These are phyloP conservation scores for Papilio gigon DNA, from an alignment of 2,888 invertebrate genomes.

Conservation along the genomic window DNA sequence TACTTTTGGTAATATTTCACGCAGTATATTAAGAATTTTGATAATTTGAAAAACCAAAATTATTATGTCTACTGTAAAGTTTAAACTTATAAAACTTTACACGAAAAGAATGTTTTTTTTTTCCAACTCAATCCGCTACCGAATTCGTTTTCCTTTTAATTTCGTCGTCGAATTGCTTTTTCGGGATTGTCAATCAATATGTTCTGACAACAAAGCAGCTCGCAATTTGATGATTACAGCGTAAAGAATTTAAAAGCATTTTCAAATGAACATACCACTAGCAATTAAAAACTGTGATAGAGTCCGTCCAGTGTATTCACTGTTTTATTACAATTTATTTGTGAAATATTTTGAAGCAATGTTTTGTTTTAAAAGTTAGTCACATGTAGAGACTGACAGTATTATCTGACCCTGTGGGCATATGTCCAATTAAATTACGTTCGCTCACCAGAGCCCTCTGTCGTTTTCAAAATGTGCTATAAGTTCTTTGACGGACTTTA, in stretches of 20 bases:
- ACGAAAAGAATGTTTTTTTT: conserved; percentile 14
- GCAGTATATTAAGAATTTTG: not conserved
- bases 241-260: conserved; percentile 6
- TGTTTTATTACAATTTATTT: not conserved
- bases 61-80: not conserved
- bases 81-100: not conserved
- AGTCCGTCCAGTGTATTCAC: not conserved
- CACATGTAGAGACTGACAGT: no score
- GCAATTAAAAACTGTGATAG: not conserved
- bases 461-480: no score
- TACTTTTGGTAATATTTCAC: not conserved
- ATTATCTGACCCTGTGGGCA: no score
- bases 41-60: no score
- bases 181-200: conserved; percentile 12
- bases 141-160: conserved; percentile 17
- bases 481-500: no score
- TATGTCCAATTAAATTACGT: no score
- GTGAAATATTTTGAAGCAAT: no score
- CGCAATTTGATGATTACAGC: conserved; percentile 18
- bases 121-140: not conserved
- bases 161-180: conserved; percentile 18
- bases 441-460: no score
- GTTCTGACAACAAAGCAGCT: conserved; percentile 13
- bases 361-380: no score
- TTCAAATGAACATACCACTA: conserved; percentile 3